These are phyloP conservation scores for Incurvaria masculella DNA, from an alignment of 2,888 invertebrate genomes.

Conservation along the genomic window DNA sequence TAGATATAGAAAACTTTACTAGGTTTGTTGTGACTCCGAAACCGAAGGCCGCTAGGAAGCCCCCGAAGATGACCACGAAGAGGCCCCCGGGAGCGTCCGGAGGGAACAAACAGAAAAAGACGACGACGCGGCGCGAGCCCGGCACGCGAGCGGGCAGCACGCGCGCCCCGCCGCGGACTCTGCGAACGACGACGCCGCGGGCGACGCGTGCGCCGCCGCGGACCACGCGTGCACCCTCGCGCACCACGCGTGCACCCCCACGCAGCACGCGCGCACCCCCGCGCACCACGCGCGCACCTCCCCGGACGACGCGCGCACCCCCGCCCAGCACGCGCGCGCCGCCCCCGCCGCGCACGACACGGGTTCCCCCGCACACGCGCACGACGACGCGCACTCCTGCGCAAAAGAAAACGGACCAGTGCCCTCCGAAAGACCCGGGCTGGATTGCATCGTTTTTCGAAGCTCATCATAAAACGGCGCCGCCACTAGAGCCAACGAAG, in stretches of 20 bases:
- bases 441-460: constrained; percentile 38
- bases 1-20: constrained; percentile 47
- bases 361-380: neutral
- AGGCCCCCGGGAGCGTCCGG: neutral
- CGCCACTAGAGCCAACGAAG: no score
- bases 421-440: constrained; percentile 30
- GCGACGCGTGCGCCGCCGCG: constrained; percentile 16
- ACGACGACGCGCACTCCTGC: constrained; percentile 30
- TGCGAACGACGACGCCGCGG: constrained; percentile 20
- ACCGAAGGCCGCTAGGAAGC: constrained; percentile 13
- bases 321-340: constrained; percentile 8
- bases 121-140: neutral
- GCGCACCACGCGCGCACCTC: neutral
- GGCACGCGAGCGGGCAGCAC: neutral
- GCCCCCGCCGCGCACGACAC: constrained; percentile 14
- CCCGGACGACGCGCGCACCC: constrained; percentile 2
- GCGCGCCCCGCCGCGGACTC: constrained; percentile 20
- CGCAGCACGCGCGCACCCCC: neutral
- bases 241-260: constrained; percentile 15
- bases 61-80: constrained; percentile 13
- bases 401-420: constrained; percentile 26
- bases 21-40: constrained; percentile 41
- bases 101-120: neutral
- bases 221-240: constrained; percentile 2
- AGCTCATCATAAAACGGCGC: constrained; percentile 12